Evolutionary conservation across 2,113 vertebrate genomes (phyloP).

Genomic region (Panthera tigris): DNA sequence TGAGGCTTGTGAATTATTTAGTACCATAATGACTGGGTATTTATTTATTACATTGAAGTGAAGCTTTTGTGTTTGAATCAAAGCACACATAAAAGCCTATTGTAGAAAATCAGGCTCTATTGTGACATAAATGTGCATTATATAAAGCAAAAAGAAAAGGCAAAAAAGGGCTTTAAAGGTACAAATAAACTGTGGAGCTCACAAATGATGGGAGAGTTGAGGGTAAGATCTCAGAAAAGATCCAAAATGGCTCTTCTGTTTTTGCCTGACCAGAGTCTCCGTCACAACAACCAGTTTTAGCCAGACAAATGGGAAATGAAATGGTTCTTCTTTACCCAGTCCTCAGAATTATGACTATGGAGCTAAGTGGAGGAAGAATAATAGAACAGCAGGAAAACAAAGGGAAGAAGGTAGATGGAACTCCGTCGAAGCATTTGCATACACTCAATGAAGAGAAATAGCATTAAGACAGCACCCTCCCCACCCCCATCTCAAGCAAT

Average conservation of each 20-base stretch:
- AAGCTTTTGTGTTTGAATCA: conserved; percentile 18
- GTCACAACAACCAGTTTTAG: not conserved
- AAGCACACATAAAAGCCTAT: conserved; percentile 29
- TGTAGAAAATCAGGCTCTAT: conserved; percentile 16
- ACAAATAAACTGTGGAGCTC: not conserved
- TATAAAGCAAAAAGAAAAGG: not conserved
- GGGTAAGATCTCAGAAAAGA: not conserved
- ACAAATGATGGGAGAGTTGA: not conserved
- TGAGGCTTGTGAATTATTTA: not conserved
- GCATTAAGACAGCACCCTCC: not conserved
- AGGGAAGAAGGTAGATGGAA: not conserved
- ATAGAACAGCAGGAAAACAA: not conserved
- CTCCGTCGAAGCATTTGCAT: not conserved
- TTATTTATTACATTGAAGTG: conserved; percentile 24
- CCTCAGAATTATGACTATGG: not conserved
- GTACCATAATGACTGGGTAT: not conserved
- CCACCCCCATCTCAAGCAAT: not conserved
- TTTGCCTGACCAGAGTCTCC: not conserved
- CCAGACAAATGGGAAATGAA: not conserved
- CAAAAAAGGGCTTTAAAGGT: not conserved
- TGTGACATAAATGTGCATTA: not conserved
- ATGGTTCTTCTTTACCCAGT: not conserved
- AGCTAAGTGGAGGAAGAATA: not conserved
- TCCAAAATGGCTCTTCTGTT: not conserved
- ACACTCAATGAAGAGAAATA: not conserved